Evolutionary conservation across 2,888 invertebrate genomes (phyloP).

Genomic region (Spilosoma lubricipeda): DNA sequence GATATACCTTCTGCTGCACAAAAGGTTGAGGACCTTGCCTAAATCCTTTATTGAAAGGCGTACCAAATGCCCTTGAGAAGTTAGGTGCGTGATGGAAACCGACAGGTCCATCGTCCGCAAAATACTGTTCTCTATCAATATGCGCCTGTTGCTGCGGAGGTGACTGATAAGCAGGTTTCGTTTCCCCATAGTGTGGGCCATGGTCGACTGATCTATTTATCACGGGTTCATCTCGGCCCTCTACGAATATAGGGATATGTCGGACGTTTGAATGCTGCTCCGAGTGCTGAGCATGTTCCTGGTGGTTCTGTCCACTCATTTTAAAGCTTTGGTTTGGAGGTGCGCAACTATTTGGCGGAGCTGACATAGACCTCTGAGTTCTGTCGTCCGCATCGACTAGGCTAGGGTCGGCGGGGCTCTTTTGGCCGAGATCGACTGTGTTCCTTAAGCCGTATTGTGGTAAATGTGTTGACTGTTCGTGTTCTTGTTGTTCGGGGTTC

Average conservation of each 20-base stretch:
- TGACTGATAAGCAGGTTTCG: conserved; percentile 70
- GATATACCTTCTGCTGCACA: conserved; percentile 81
- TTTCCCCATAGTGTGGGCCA: conserved; percentile 67
- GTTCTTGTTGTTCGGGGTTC: conserved; percentile 60
- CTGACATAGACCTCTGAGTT: conserved; percentile 91
- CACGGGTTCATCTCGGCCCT: conserved; percentile 93
- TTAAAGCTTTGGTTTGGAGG: conserved; percentile 63
- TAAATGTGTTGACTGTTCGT: conserved; percentile 66
- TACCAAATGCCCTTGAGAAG: conserved; percentile 79
- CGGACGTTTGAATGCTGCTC: conserved; percentile 87
- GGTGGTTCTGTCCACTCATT: conserved; percentile 74
- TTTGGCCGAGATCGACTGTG: conserved; percentile 92
- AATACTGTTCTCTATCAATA: conserved; percentile 79
- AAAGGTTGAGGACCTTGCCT: conserved; percentile 82
- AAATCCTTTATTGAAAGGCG: conserved; percentile 73
- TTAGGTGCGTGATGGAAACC: conserved; percentile 78
- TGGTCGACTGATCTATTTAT: conserved; percentile 87
- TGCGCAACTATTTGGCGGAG: conserved; percentile 88
- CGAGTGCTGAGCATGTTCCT: conserved; percentile 57
- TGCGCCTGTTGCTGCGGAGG: conserved; percentile 69
- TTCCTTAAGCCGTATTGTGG: conserved; percentile 91
- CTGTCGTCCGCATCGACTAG: conserved; percentile 86
- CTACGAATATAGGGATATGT: conserved; percentile 95
- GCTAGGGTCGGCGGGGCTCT: conserved; percentile 84
- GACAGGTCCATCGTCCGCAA: conserved; percentile 72